phyloP scores from a whole-genome alignment of 2,113 vertebrate genomes.

The Trematomus loennbergii region DNA sequence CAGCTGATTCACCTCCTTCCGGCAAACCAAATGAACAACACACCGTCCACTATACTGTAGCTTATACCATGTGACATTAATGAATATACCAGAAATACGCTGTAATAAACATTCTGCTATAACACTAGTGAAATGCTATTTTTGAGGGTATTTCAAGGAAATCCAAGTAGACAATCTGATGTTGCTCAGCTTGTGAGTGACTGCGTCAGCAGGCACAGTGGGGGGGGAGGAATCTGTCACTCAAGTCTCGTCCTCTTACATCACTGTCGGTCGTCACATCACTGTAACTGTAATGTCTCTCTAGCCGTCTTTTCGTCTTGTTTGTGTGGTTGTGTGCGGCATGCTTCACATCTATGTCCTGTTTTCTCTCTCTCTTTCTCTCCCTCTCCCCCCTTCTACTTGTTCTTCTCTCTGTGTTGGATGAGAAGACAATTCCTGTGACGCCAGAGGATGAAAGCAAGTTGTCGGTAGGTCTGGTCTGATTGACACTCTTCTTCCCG shows the following conservation, averaged over 20 bases:
- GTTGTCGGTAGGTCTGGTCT: constrained; percentile 85
- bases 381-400: constrained; percentile 56
- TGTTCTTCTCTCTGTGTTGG: constrained; percentile 76
- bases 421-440: constrained; percentile 83
- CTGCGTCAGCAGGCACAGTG: constrained; percentile 29
- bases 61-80: no score
- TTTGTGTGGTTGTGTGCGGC: constrained; percentile 66
- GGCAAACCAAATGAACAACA: no score
- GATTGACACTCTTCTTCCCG: constrained; percentile 61
- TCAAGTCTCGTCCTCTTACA: constrained; percentile 61
- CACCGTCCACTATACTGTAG: no score
- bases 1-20: no score
- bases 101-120: no score
- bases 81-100: no score
- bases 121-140: constrained; percentile 30
- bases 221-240: constrained; percentile 46
- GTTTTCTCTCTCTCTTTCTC: constrained; percentile 67
- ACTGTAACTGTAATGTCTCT: constrained; percentile 57
- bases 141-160: constrained; percentile 41
- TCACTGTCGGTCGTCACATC: constrained; percentile 58
- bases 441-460: constrained; percentile 84
- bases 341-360: constrained; percentile 84
- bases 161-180: constrained; percentile 30
- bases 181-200: constrained; percentile 32
- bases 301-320: constrained; percentile 51